Evolutionary conservation across 1,140 invertebrate genomes (phyloP), one percentile per base, ranked within the genome.

Genomic region (Caenorhabditis briggsae): DNA sequence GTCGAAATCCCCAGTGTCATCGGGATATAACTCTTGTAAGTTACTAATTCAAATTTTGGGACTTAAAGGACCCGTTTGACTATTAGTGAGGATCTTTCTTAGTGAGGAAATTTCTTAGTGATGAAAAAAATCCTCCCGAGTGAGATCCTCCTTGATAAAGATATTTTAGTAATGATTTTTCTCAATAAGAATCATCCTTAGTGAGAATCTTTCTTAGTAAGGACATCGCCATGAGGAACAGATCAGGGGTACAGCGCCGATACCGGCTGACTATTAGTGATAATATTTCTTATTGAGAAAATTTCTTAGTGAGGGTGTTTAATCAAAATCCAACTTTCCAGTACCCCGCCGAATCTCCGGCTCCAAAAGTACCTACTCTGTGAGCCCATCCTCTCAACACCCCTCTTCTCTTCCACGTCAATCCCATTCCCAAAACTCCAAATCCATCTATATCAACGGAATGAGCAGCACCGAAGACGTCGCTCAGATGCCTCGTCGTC

Each of bases 301-400:
- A 11, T 82, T 20, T 50, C 8, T 55, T 50, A 14, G 9, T 43
- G 46, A 53, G 16, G 50, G 2, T 5, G 9, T 14, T 50, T 53
- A 2, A 14, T 53, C 5, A 11, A 53, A 14, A 53, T 11, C 9
- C 50, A 2, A 2, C 1, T 11, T 8, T 70, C 14, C 70, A 78
- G 48, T 85, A n/a, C 43, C 84, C 3, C 61, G 84, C 3, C 61
- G 84, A 33, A 53, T 85, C 7, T 85, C 61, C 2, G 33, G 46
- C 0, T 78, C 70, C 7, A 48, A 50, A 23, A 78, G 70, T 46
- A 50, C 43, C 9, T 50, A 48, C 33, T 11, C 70, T 5, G 33
- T 78, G 33, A 50, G 46, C 46, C 64, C 64, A n/a, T 50, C 70
- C 43, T 50, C 70, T 5, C 43, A 48, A 9, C 20, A 18, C 12